Evolutionary conservation across 2,888 invertebrate genomes (phyloP).

Genomic region (Petrophora chlorosata): DNA sequence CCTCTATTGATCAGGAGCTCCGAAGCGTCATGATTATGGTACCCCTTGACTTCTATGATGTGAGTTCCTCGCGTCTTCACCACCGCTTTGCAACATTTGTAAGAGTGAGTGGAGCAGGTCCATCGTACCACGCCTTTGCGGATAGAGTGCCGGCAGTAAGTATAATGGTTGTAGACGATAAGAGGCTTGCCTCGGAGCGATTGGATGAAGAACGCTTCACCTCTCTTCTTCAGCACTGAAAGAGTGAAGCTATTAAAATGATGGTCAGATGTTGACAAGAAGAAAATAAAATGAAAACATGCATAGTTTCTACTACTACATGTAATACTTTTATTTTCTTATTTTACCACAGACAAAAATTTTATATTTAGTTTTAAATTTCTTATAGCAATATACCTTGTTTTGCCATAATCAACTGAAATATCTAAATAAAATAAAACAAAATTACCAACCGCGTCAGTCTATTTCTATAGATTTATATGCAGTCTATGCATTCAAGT

Average conservation of each 20-base stretch:
- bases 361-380: too few species aligned
- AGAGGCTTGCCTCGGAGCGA: slow-evolving; percentile 69
- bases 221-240: slow-evolving; percentile 29
- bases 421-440: too few species aligned
- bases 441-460: too few species aligned
- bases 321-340: too few species aligned
- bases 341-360: too few species aligned
- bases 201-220: slow-evolving; percentile 64
- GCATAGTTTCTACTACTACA: too few species aligned
- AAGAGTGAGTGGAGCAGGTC: slow-evolving; percentile 77
- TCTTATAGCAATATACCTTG: too few species aligned
- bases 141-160: slow-evolving; percentile 68
- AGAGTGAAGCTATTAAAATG: too few species aligned
- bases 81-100: slow-evolving; percentile 74
- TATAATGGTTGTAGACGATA: slow-evolving; percentile 68
- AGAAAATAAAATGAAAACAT: neutral
- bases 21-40: slow-evolving; percentile 72
- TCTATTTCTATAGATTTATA: too few species aligned
- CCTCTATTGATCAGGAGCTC: slow-evolving; percentile 62
- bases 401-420: too few species aligned
- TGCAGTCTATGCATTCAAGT: too few species aligned
- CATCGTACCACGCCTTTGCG: slow-evolving; percentile 65
- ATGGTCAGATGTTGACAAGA: slow-evolving; percentile 1
- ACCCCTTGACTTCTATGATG: slow-evolving; percentile 68
- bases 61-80: slow-evolving; percentile 65